Conservation (phyloP, 2,797 vertebrate genomes). For the Podargus strigoides region DNA sequence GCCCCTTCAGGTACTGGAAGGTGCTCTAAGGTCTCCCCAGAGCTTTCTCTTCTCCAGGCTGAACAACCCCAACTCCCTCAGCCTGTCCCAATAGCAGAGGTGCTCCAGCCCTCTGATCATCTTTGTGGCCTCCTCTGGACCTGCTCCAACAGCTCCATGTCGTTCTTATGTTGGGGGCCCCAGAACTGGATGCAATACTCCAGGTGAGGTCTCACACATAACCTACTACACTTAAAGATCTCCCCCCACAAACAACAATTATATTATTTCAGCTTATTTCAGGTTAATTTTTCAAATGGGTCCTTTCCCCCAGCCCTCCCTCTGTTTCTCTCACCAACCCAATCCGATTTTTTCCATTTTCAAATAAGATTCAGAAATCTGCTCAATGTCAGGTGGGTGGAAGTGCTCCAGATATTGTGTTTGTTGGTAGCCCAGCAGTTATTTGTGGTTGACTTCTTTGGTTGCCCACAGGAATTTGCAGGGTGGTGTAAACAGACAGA, state of each 20-base stretch:
- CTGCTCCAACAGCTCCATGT: too few relatives aligned
- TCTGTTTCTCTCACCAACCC: background rate
- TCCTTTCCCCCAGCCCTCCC: background rate
- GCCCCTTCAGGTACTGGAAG: too few relatives aligned
- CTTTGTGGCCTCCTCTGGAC: too few relatives aligned
- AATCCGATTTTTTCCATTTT: background rate
- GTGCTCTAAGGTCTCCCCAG: too few relatives aligned
- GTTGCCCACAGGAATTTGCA: slow-evolving; percentile 57
- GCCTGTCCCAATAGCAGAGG: too few relatives aligned
- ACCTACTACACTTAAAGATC: background rate
- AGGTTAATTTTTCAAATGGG: background rate
- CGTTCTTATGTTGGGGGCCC: too few relatives aligned
- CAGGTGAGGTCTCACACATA: background rate
- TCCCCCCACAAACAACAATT: background rate
- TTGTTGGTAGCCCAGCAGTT: slow-evolving; percentile 42
- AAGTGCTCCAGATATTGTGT: slow-evolving; percentile 14
- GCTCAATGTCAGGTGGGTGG: slow-evolving; percentile 42
- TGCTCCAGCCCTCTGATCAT: too few relatives aligned
- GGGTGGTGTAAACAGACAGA: slow-evolving; percentile 55
- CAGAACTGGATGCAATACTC: too few relatives aligned
- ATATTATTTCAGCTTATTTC: background rate
- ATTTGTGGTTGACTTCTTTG: slow-evolving; percentile 41
- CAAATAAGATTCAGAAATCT: background rate
- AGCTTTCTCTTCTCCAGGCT: too few relatives aligned
- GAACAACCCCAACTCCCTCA: too few relatives aligned